A percentile compares a stretch with the other conserved stretches of the same genome.
phyloP scores from a whole-genome alignment of 2,113 vertebrate species.

The Nesoenas mayeri region DNA sequence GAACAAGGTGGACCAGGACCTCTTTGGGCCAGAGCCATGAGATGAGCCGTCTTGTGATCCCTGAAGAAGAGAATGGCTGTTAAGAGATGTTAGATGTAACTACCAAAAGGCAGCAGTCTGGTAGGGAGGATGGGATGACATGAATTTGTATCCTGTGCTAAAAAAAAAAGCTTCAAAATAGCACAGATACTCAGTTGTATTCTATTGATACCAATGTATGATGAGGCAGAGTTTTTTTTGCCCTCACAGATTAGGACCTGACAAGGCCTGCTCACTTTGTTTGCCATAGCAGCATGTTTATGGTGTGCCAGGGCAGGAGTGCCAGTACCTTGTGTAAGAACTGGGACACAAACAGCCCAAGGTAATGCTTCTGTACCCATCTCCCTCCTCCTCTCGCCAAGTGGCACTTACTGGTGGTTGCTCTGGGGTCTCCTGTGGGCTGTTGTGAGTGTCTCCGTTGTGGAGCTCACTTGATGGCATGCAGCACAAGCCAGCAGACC shows the following conservation, averaged over 20 bases:
- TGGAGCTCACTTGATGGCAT: not conserved
- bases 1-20: not conserved
- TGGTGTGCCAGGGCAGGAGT: not conserved
- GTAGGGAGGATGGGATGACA: not conserved
- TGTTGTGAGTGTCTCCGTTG: accelerated
- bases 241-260: not conserved
- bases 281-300: not conserved
- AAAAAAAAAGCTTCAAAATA: not conserved
- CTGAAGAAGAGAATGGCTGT: not conserved
- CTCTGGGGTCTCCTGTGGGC: not conserved
- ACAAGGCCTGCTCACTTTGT: not conserved
- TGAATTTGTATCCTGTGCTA: not conserved
- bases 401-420: not conserved
- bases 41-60: not conserved
- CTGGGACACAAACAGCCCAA: not conserved
- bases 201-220: not conserved
- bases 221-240: too few relatives aligned
- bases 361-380: not conserved
- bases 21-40: not conserved
- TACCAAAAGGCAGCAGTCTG: not conserved
- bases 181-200: not conserved
- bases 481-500: not conserved
- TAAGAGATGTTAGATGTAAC: accelerated
- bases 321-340: not conserved
- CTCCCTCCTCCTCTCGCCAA: not conserved